phyloP scores from a whole-genome alignment of 2,113 vertebrate species.

The Nothoprocta pentlandii region DNA sequence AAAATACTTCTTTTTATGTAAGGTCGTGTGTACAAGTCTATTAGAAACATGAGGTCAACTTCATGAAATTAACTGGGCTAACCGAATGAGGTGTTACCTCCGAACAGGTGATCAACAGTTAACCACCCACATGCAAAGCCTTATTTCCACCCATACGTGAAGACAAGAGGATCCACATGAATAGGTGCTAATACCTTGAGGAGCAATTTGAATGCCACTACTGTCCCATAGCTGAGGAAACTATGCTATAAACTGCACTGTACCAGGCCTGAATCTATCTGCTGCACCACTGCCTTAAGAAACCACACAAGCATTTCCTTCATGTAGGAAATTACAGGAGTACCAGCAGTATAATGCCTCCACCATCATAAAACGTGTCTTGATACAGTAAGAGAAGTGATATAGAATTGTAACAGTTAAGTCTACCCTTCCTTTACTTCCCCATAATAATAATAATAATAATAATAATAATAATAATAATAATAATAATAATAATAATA shows the following conservation, averaged over 20 bases:
- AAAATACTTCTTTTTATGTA: constrained; percentile 33
- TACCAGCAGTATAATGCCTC: neutral
- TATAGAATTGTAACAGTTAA: neutral
- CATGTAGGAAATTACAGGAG: neutral
- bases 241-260: accelerated
- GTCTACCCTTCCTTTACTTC: neutral
- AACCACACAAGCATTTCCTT: neutral
- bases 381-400: neutral
- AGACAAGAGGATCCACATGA: neutral
- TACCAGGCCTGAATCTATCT: neutral
- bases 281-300: neutral
- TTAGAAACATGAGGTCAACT: neutral
- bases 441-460: too few species aligned
- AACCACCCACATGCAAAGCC: neutral
- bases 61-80: constrained; percentile 7
- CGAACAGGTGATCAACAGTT: constrained; percentile 26
- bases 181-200: neutral
- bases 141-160: neutral
- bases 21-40: neutral
- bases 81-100: constrained; percentile 40
- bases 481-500: too few species aligned
- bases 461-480: too few species aligned
- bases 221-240: neutral
- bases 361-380: neutral
- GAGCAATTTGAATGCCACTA: neutral